Evolutionary conservation across 1,140 invertebrate genomes (phyloP).

Genomic region (Venturia canescens): DNA sequence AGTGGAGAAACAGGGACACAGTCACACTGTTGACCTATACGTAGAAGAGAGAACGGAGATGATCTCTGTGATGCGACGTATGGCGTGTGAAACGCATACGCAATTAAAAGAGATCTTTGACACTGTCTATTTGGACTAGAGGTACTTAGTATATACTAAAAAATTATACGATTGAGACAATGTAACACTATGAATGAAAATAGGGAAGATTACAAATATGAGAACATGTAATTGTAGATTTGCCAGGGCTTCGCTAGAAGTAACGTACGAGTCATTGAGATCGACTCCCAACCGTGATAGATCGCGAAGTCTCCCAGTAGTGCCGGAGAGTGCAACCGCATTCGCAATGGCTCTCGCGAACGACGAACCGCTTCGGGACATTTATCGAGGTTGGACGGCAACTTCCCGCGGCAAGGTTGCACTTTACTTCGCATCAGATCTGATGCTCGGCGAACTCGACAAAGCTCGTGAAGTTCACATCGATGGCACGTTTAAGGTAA

Average conservation of each 20-base stretch:
- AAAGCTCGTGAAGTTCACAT: no score
- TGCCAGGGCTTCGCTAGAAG: not conserved
- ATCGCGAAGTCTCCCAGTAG: not conserved
- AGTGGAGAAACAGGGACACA: not conserved
- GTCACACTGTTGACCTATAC: not conserved
- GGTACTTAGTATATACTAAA: not conserved
- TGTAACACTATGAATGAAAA: not conserved
- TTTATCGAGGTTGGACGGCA: no score
- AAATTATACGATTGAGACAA: not conserved
- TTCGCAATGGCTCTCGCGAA: no score
- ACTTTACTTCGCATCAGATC: no score
- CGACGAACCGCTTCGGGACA: no score
- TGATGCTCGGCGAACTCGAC: no score
- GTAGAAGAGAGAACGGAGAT: not conserved
- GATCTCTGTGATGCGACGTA: not conserved
- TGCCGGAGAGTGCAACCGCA: no score
- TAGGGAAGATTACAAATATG: not conserved
- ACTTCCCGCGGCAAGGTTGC: no score
- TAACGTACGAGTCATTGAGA: not conserved
- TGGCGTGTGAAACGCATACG: not conserved
- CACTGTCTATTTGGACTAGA: not conserved
- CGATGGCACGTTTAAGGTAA: no score
- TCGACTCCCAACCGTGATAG: not conserved
- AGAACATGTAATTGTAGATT: not conserved
- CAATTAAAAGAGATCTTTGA: not conserved